Base-by-base conservation (phyloP, 2,113 vertebrate genomes). In the Antigone vipio region DNA sequence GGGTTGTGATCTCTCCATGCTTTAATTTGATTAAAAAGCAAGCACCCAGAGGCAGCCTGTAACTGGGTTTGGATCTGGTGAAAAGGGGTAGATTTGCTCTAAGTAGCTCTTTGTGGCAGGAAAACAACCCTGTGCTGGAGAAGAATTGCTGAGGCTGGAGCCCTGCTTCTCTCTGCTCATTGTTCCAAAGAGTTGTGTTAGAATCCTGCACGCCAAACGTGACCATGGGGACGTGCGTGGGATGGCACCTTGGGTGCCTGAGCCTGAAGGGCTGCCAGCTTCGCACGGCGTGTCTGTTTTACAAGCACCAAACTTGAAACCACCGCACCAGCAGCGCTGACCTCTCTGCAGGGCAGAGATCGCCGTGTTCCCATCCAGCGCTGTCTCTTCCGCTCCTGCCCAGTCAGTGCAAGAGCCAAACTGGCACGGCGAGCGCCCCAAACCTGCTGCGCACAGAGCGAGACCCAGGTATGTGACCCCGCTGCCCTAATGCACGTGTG, bases 231-330 rank as follows among this genome's bases (percentile, higher is more conserved):
- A 10, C 2, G 45, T 5, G 27, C 0, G 4, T 14, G 73, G 81
- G 56, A 42, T 10, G 50, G 44, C 0, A 2, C 11, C 11, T 18
- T 13, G 34, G 20, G 47, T 20, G 40, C 42, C n/a, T 0, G 2
- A 76, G 24, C 55, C 40, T 2, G 0, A 2, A 20, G 44, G 9
- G 32, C 32, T 27, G 26, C 49, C n/a, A 9, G 63, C 50, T 72
- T 34, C 1, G 1, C 23, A 3, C 12, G 11, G 21, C 8, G 0
- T 0, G 15, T 9, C 44, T 35, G 4, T 32, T 58, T 42, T 38
- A 15, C 18, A 8, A 1, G 15, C 12, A 9, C 18, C 32, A 13
- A 32, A 12, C 55, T 27, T 6, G 30, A 20, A 58, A 49, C 4
- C 23, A 2, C 18, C 2, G 23, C 47, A 5, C 13, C 0, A 0